Base-by-base conservation (phyloP, 2,797 vertebrate genomes). In the Xyrichtys novacula region DNA sequence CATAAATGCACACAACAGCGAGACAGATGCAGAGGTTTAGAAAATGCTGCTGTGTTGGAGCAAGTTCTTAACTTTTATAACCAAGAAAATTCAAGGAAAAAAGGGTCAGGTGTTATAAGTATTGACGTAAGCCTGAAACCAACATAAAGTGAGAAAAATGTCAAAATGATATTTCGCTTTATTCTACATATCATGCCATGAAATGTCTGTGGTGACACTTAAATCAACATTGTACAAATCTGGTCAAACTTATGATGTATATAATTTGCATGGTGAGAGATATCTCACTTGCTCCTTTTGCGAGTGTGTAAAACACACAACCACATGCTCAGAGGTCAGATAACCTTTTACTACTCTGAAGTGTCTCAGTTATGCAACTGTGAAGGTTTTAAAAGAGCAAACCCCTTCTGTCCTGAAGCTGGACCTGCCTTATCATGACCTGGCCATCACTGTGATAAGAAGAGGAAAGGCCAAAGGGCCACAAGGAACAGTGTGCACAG, bases 391-490 rank as follows among this genome's bases (percentile, higher is more conserved):
- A 76, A 70, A 78, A 73, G 76, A 90, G 84, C 66, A 81, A 79
- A 85, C 87, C 84, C 82, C 86, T 71, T 85, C 74, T 80, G 55
- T 91, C 93, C 87, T 56, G 60, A 89, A 89, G 88, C 88, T 39
- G 84, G 81, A 78, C 67, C 66, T 65, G 74, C 74, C 87, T 93
- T 92, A 89, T 91, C 89, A 86, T 20, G 28, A 85, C 76, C 78
- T 66, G 66, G 58, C 59, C 85, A 86, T 90, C 83, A 60, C 5
- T 1, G 63, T 92, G 93, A 94, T 94, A 94, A 93, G 92, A 92
- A 81, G 82, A 93, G 92, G 91, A 93, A 93, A 93, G 90, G 83
- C 90, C 88, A 89, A 86, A 91, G 86, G 90, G 90, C 91, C 85
- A 70, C 80, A 85, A 93, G 88, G 85, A 89, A 85, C 81, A 71